These are phyloP conservation scores for Ctena decussata DNA, from an alignment of 2,888 invertebrate species.

Conservation along the genomic window DNA sequence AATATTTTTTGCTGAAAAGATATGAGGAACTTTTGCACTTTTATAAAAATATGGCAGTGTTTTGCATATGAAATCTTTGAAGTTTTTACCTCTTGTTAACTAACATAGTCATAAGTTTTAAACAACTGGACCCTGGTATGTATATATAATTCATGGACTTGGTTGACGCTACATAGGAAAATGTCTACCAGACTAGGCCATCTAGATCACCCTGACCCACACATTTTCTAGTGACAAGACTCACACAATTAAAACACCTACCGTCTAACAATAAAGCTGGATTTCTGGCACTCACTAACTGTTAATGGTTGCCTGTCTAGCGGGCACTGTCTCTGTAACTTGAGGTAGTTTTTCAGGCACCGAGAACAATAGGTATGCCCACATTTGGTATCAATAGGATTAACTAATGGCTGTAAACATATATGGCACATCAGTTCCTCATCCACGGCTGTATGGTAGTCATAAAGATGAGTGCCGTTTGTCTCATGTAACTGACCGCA, in stretches of 20 bases:
- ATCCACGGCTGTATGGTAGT: constrained; percentile 87
- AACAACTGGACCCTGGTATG: no score
- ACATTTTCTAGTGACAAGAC: no score
- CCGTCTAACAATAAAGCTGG: constrained; percentile 87
- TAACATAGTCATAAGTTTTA: no score
- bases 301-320: constrained; percentile 86
- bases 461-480: constrained; percentile 86
- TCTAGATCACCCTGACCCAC: no score
- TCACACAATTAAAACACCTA: constrained; percentile 68
- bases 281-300: constrained; percentile 85
- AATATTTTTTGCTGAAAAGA: no score
- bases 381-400: constrained; percentile 87
- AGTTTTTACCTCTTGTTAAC: no score
- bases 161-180: no score
- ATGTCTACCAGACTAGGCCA: no score
- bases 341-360: constrained; percentile 85
- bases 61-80: no score
- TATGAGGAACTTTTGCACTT: no score
- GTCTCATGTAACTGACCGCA: constrained; percentile 85
- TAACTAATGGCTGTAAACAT: constrained; percentile 87
- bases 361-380: constrained; percentile 86
- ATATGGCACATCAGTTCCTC: constrained; percentile 87
- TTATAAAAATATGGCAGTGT: no score
- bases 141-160: no score
- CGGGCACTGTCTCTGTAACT: constrained; percentile 87